Evolutionary conservation across 1,140 invertebrate genomes (phyloP).

Genomic region (Trialeurodes vaporariorum): DNA sequence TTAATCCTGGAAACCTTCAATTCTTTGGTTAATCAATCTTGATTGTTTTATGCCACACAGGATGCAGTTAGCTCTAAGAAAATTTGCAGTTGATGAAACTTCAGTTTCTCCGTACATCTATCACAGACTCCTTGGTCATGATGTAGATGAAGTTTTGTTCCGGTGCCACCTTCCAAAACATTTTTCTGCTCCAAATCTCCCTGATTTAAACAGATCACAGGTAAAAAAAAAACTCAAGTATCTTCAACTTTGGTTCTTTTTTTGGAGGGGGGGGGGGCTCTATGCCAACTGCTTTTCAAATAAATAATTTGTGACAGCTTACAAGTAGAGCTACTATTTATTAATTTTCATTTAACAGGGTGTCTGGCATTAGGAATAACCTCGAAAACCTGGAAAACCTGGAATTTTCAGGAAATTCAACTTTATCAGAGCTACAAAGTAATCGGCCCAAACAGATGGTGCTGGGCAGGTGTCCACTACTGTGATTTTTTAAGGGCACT

Average conservation of each 20-base stretch:
- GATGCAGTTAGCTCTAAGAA: constrained; percentile 89
- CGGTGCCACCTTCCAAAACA: constrained; percentile 85
- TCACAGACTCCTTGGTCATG: constrained; percentile 89
- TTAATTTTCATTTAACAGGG: neutral
- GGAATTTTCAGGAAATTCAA: too few relatives aligned
- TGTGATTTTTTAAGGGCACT: too few relatives aligned
- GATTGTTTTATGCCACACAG: constrained; percentile 41
- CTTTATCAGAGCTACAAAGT: too few relatives aligned
- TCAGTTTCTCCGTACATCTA: constrained; percentile 98
- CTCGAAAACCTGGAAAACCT: too few relatives aligned
- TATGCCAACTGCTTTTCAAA: neutral
- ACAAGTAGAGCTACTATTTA: neutral
- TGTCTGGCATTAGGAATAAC: too few relatives aligned
- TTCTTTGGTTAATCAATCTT: too few relatives aligned
- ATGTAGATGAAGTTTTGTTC: constrained; percentile 90
- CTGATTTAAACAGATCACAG: constrained; percentile 93
- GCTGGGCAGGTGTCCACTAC: too few relatives aligned
- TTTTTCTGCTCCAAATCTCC: constrained; percentile 92
- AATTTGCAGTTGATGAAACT: constrained; percentile 91
- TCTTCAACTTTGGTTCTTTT: neutral
- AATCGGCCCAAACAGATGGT: too few relatives aligned
- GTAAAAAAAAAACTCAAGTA: constrained; percentile 25
- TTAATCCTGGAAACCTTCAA: too few relatives aligned
- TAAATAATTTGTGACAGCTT: too few relatives aligned
- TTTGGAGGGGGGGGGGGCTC: neutral